A percentile compares a stretch with the other conserved stretches of the same genome.
These are phyloP conservation scores for Rhinolophus ferrumequinum DNA, from an alignment of 2,113 vertebrate species.

Conservation along the genomic window DNA sequence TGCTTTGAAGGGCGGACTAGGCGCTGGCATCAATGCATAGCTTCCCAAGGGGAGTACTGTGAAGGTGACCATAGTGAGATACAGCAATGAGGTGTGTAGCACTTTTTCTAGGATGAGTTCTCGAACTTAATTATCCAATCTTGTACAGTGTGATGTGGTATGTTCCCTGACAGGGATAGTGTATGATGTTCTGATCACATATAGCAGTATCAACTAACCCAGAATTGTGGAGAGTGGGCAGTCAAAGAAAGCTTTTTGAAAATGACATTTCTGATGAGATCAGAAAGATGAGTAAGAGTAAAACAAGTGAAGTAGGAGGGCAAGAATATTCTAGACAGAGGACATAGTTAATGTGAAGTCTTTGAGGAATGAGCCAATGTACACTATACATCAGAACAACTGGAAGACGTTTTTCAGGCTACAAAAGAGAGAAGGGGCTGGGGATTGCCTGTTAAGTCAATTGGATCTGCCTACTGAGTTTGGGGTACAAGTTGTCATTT, in stretches of 20 bases:
- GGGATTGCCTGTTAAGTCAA: neutral
- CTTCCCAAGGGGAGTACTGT: no score
- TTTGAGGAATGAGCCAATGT: constrained; percentile 27
- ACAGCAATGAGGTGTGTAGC: no score
- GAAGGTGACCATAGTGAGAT: no score
- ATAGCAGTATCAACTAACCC: neutral
- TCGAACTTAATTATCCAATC: no score
- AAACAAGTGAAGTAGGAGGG: neutral
- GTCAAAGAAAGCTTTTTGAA: neutral
- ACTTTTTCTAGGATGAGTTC: no score
- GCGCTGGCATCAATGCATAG: no score
- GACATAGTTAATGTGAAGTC: neutral
- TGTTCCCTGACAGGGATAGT: neutral
- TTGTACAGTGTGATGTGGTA: neutral
- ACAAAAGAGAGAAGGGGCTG: constrained; percentile 51
- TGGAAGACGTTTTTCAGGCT: neutral
- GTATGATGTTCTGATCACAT: neutral
- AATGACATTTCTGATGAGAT: constrained; percentile 33
- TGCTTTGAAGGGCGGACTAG: no score
- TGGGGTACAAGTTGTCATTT: neutral
- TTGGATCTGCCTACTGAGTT: neutral
- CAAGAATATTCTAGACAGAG: constrained; percentile 2
- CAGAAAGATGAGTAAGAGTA: constrained; percentile 15
- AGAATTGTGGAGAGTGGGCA: neutral
- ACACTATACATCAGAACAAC: neutral